phyloP scores from a whole-genome alignment of 2,797 vertebrate genomes.

The Brachymystax lenok region DNA sequence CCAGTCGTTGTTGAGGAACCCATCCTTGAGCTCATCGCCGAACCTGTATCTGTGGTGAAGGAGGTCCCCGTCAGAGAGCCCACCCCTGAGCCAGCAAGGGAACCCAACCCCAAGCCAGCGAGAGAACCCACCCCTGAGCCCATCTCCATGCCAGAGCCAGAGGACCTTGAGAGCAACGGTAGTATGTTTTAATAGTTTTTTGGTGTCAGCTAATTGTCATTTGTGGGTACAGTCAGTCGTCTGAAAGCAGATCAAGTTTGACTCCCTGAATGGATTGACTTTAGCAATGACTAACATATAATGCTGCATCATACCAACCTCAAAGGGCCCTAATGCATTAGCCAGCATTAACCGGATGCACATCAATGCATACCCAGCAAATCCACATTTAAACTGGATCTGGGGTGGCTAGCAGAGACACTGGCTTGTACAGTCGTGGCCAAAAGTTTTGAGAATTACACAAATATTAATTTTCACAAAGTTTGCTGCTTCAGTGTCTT shows the following conservation, averaged over 20 bases:
- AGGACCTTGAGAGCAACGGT: background rate
- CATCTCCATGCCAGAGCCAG: background rate
- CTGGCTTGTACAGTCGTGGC: background rate
- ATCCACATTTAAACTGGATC: background rate
- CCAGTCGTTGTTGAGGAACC: conserved; percentile 4
- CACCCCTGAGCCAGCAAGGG: conserved; percentile 29
- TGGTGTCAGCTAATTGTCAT: background rate
- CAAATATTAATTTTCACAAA: too few species aligned
- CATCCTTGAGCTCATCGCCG: conserved; percentile 26
- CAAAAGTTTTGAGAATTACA: too few species aligned
- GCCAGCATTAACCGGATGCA: background rate
- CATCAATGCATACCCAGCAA: background rate
- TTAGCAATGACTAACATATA: background rate
- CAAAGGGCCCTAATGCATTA: background rate
- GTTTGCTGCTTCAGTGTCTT: too few species aligned
- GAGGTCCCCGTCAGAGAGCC: background rate
- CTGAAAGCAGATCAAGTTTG: background rate
- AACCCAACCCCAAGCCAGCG: background rate
- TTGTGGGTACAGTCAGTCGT: background rate
- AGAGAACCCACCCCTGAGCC: conserved; percentile 8
- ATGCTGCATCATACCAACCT: background rate
- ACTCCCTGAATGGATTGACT: background rate
- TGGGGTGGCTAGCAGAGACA: background rate
- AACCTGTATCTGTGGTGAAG: background rate
- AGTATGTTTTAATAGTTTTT: background rate